Base-by-base conservation (phyloP, 2,888 invertebrate species). In the Caenorhabditis sp. region DNA sequence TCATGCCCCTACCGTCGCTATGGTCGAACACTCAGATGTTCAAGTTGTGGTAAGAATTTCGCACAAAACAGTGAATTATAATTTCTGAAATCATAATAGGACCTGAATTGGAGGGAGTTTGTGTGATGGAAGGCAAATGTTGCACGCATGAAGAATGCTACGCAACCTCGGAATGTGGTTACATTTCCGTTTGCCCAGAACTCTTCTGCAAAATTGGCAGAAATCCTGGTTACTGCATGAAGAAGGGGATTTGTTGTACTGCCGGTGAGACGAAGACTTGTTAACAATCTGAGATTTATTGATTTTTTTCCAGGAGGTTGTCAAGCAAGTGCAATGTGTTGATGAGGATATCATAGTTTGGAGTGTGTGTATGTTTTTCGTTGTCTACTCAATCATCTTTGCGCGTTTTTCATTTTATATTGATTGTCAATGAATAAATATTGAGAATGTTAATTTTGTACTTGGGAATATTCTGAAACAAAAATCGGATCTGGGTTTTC, bases 1-100 rank as follows among this genome's bases (percentile, higher is more conserved):
- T 83, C 83, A 19, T 85, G 85, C 53, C 85, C 85, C n/a, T 85
- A 85, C 66, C 69, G 83, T 24, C 66, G 85, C 63, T 82, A 83
- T 62, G 83, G 83, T 8, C 58, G 84, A 69, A 82, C 75, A 51
- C 69, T 74, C 8, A 63, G 73, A 24, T 83, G 82, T 31, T 62
- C 79, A 1, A 73, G 59, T 19, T 84, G 84, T 63, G 79, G 79
- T 80, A 43, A 64, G 71, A 69, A 10, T 43, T 31, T 17, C 24
- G 21, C 10, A 4, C 43, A 2, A 0, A 23, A 5, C 10, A 53
- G 6, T 23, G 14, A 53, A 53, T 8, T 8, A 36, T 2, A 26
- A 55, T 26, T 26, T 27, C 12, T 19, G 43, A 36, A 36, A 36
- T n/a, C n/a, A n/a, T 62, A 64, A 43, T 43, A 83, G 83, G 83